A percentile compares a stretch with the other conserved stretches of the same genome.
phyloP scores from a whole-genome alignment of 2,113 vertebrate species.

The Lontra canadensis region DNA sequence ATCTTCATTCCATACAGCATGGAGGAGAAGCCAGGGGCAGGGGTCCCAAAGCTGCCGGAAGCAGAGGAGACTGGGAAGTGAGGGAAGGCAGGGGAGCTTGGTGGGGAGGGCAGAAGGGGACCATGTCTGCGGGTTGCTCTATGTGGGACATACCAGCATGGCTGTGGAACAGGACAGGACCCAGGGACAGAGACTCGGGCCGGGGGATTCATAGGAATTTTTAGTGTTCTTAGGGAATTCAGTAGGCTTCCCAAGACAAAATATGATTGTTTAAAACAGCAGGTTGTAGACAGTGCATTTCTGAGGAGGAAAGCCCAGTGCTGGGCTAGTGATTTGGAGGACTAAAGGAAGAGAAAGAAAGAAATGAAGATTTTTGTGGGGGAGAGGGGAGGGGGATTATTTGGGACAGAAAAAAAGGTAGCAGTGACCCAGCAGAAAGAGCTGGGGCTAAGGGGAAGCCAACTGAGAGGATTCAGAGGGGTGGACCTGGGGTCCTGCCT shows the following conservation, averaged over 20 bases:
- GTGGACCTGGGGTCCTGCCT: not conserved
- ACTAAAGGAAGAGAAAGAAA: constrained; percentile 34
- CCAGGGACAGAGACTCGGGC: not conserved
- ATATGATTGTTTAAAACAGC: not conserved
- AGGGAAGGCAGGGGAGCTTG: not conserved
- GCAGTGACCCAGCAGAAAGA: not conserved
- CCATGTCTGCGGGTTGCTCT: not conserved
- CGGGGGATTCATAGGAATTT: not conserved
- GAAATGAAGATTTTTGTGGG: not conserved
- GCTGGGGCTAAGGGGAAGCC: not conserved
- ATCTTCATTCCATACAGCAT: constrained; percentile 83
- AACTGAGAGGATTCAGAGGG: not conserved
- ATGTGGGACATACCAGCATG: not conserved
- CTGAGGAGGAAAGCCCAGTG: not conserved
- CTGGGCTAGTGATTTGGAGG: not conserved
- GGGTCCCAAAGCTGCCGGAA: constrained; percentile 81
- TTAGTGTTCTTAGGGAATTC: constrained; percentile 9
- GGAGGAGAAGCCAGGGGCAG: constrained; percentile 85
- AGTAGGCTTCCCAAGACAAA: not conserved
- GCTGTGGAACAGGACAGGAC: not conserved
- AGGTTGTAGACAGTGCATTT: not conserved
- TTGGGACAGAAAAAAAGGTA: not conserved
- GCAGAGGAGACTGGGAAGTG: constrained; percentile 69
- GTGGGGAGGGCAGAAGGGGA: accelerated
- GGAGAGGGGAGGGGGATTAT: not conserved